Base-by-base conservation (phyloP, 2,797 vertebrate genomes). In the Podargus strigoides region DNA sequence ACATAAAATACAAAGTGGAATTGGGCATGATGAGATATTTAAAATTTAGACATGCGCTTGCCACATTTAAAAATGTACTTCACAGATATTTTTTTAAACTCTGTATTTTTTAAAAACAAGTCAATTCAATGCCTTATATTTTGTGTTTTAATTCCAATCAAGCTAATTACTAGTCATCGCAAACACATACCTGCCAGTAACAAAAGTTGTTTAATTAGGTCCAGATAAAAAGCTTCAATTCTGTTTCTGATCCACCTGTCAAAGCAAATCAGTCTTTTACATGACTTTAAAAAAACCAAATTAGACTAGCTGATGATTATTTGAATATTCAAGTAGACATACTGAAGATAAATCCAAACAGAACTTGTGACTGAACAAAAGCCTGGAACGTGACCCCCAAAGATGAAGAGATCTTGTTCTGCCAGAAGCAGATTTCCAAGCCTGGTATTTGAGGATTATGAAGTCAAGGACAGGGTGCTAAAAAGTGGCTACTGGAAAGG, bases 141-240 rank as follows among this genome's bases (percentile, higher is more conserved):
- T 97, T 96, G 97, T 97, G 97, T 96, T 98, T 98, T 98, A 97
- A 97, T 98, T 98, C 97, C 96, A 98, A 98, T 98, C 98, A 98
- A 98, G 98, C 95, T 98, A 97, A 98, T 98, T 98, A 98, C 97
- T 97, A 97, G 96, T 98, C 97, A 98, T 98, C 97, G 98, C 96
- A 98, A 98, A 98, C 97, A 98, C 96, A 97, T 98, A 98, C 98
- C 97, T 98, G 97, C 97, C 95, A 97, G 97, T 98, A 98, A 98
- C 97, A 97, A 98, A 97, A 95, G 97, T 87, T 98, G 97, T 97
- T 98, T 98, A 98, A 98, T 98, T 98, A 98, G 98, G 98, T 98
- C 98, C 98, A 98, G 98, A 98, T 97, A 98, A 98, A 98, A 98
- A 98, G 97, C 98, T 98, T 96, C 97, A 98, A 98, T 98, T 98